A percentile compares a stretch with the other conserved stretches of the same genome.
These are phyloP conservation scores for Narcine bancroftii DNA, from an alignment of 2,113 vertebrate species.

Conservation along the genomic window DNA sequence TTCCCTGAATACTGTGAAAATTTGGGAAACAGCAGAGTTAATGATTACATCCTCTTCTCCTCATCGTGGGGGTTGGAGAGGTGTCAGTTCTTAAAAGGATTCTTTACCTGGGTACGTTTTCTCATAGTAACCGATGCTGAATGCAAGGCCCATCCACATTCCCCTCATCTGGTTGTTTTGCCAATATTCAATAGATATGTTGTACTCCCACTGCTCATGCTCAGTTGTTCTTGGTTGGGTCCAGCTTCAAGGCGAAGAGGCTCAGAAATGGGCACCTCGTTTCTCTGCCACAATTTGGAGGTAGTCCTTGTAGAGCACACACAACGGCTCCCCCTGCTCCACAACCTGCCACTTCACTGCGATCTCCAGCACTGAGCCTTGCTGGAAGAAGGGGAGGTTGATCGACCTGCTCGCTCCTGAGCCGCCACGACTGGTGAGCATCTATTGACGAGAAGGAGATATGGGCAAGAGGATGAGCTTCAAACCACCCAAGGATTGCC, in stretches of 20 bases:
- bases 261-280: slow-evolving; percentile 61
- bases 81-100: not conserved
- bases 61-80: not conserved
- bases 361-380: slow-evolving; percentile 39
- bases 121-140: not conserved
- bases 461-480: not conserved
- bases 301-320: slow-evolving; percentile 62
- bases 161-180: not conserved
- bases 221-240: not conserved
- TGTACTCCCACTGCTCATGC: too few species aligned
- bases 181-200: not conserved
- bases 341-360: slow-evolving; percentile 69
- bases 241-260: not conserved
- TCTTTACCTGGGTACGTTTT: not conserved
- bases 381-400: slow-evolving; percentile 32
- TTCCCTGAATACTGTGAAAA: not conserved
- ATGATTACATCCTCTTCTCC: not conserved
- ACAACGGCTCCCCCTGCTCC: slow-evolving; percentile 58
- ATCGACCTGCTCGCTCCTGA: not conserved
- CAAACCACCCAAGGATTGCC: not conserved
- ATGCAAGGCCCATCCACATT: not conserved
- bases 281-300: slow-evolving; percentile 57
- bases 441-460: slow-evolving; percentile 7
- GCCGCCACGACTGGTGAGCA: slow-evolving; percentile 46
- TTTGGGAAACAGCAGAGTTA: not conserved